Conservation (phyloP, 2,888 invertebrate species). For the Lacanobia oleracea region DNA sequence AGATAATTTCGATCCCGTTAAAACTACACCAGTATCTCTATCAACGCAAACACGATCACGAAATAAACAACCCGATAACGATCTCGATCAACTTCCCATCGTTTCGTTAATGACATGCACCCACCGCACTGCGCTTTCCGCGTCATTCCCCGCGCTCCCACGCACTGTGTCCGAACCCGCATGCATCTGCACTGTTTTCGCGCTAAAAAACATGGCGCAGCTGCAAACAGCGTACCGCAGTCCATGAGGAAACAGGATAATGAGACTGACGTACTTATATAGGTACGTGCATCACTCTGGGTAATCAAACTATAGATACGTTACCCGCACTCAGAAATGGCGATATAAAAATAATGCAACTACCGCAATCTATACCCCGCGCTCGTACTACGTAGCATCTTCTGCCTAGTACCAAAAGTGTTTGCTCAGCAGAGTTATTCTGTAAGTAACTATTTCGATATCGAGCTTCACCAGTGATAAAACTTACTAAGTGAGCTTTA, state of each 20-base stretch:
- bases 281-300: slow-evolving; percentile 13
- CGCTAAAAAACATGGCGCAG: slow-evolving; percentile 71
- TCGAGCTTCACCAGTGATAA: too few species aligned
- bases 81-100: slow-evolving; percentile 26
- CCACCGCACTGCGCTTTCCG: slow-evolving; percentile 7
- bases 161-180: slow-evolving; percentile 45
- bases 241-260: slow-evolving; percentile 61
- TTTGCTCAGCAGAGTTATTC: too few species aligned
- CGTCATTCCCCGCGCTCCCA: slow-evolving; percentile 43
- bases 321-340: too few species aligned
- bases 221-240: slow-evolving; percentile 69
- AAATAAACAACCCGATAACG: slow-evolving; percentile 23
- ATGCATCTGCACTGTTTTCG: slow-evolving; percentile 69
- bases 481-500: too few species aligned
- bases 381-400: too few species aligned
- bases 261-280: slow-evolving; percentile 30
- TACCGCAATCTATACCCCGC: too few species aligned
- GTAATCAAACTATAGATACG: not conserved
- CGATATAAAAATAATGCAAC: too few species aligned
- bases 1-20: not conserved
- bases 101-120: slow-evolving; percentile 46
- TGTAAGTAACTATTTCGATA: too few species aligned
- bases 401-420: too few species aligned
- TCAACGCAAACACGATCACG: not conserved
- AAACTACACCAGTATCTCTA: slow-evolving; percentile 2